Conservation (phyloP, 2,888 invertebrate species). For the Halocaridina rubra region DNA sequence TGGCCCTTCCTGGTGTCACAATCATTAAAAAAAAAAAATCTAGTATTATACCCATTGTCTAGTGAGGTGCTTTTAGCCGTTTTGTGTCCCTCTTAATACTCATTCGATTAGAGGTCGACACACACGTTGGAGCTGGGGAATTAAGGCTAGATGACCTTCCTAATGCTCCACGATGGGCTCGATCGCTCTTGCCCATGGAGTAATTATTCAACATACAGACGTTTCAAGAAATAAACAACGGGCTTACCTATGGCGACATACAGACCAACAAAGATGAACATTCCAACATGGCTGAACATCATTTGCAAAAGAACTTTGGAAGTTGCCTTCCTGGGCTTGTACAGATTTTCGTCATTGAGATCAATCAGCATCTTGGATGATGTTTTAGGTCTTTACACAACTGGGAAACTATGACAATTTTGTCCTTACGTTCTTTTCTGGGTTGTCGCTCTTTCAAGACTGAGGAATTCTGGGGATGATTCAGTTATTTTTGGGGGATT, state of each 20-base stretch:
- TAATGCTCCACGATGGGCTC: neutral
- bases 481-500: neutral
- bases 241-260: slow-evolving; percentile 63
- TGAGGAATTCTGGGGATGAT: neutral
- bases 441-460: too few species aligned
- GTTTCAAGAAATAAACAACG: neutral
- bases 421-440: too few species aligned
- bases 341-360: neutral
- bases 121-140: too few species aligned
- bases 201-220: too few species aligned
- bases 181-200: too few species aligned
- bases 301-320: slow-evolving; percentile 20
- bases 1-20: too few species aligned
- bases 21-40: too few species aligned
- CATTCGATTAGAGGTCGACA: too few species aligned
- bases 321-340: slow-evolving; percentile 1
- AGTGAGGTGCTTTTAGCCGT: too few species aligned
- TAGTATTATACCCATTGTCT: too few species aligned
- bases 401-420: too few species aligned
- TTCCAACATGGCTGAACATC: slow-evolving; percentile 65
- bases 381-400: neutral
- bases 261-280: slow-evolving; percentile 64
- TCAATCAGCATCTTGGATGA: neutral
- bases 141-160: neutral
- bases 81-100: too few species aligned